A percentile compares a stretch with the other conserved stretches of the same genome.
Evolutionary conservation across 2,797 vertebrate species (phyloP).

Genomic region (Sylvilagus floridanus): DNA sequence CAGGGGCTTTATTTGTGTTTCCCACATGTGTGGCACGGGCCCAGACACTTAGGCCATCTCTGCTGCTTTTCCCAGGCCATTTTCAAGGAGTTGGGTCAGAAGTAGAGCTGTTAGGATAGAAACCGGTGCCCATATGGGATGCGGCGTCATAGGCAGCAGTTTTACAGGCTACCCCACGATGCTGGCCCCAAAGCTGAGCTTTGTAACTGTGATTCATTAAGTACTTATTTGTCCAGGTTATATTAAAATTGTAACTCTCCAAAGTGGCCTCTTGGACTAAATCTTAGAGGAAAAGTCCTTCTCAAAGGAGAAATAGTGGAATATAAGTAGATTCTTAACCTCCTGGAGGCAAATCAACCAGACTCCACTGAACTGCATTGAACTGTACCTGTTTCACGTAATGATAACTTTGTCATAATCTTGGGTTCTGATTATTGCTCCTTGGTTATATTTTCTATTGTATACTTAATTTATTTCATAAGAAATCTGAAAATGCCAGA

Average conservation of each 20-base stretch:
- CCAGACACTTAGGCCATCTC: too few relatives aligned
- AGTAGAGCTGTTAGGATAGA: too few relatives aligned
- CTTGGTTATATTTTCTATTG: background rate
- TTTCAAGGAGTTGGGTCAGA: too few relatives aligned
- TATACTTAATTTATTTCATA: background rate
- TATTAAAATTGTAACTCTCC: background rate
- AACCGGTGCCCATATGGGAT: too few relatives aligned
- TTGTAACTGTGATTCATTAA: background rate
- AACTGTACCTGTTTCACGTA: background rate
- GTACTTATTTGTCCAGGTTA: background rate
- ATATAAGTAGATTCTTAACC: background rate
- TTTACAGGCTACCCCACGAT: too few relatives aligned
- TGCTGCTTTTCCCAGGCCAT: too few relatives aligned
- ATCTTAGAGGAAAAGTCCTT: background rate
- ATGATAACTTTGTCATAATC: background rate
- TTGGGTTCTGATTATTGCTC: background rate
- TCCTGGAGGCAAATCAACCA: background rate
- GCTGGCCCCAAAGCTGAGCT: background rate
- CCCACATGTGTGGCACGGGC: too few relatives aligned
- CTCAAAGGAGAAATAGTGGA: background rate
- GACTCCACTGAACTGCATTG: background rate
- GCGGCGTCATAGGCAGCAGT: too few relatives aligned
- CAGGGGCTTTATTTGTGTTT: too few relatives aligned
- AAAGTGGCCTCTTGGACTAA: background rate
- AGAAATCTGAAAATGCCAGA: background rate